A percentile compares a stretch with the other conserved stretches of the same genome.
These are phyloP conservation scores for Papilio helenus DNA, from an alignment of 1,140 invertebrate genomes.

Conservation along the genomic window DNA sequence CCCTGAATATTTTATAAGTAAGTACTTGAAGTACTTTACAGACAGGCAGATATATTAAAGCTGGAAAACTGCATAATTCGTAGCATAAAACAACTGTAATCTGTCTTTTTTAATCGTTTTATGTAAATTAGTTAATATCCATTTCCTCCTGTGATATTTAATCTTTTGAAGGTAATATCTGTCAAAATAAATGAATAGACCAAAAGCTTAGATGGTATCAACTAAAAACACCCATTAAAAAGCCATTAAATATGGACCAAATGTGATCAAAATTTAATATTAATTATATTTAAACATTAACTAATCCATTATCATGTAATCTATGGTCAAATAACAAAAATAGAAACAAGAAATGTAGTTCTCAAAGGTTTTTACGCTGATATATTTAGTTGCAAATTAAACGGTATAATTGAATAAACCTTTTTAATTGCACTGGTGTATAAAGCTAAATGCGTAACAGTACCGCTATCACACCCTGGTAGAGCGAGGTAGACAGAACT, in stretches of 20 bases:
- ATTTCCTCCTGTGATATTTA: background rate
- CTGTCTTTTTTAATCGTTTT: background rate
- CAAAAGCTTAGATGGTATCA: background rate
- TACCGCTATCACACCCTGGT: background rate
- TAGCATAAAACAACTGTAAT: background rate
- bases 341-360: background rate
- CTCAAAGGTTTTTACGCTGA: background rate
- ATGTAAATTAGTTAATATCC: no score
- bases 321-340: background rate
- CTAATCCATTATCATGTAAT: background rate
- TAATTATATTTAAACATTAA: background rate
- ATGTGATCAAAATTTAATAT: background rate
- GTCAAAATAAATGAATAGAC: background rate
- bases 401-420: background rate
- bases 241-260: background rate
- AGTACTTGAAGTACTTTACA: constrained; percentile 32
- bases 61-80: background rate
- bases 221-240: background rate
- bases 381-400: background rate
- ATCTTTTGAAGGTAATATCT: background rate
- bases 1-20: constrained; percentile 46
- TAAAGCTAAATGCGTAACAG: background rate
- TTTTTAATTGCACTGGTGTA: background rate
- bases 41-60: constrained; percentile 9
- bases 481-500: background rate